Conservation (phyloP, 1,140 invertebrate species). For the Portunus trituberculatus region DNA sequence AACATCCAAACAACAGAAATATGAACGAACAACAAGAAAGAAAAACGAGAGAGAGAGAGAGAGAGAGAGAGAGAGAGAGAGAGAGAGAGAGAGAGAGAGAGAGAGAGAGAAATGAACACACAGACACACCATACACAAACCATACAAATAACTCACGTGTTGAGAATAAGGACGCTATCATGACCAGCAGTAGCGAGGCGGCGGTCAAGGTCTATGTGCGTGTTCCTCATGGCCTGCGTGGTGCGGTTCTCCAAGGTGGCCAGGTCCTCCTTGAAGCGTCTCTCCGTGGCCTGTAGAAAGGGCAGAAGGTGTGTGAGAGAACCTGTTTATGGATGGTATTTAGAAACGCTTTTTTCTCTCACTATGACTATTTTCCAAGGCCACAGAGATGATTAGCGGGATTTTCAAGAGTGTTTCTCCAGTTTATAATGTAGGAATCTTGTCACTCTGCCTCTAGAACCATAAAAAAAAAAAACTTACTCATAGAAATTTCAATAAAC, state of each 20-base stretch:
- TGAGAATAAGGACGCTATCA: conserved; percentile 61
- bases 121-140: neutral
- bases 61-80: too few species aligned
- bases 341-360: too few species aligned
- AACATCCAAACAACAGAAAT: neutral
- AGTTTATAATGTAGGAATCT: too few species aligned
- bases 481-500: too few species aligned
- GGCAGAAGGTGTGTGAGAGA: neutral
- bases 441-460: too few species aligned
- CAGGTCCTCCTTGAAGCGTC: conserved; percentile 69
- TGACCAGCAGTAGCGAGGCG: conserved; percentile 62
- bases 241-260: conserved; percentile 65
- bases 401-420: too few species aligned
- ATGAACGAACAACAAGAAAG: neutral
- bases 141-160: conserved; percentile 51
- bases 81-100: too few species aligned
- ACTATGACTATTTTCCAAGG: too few species aligned
- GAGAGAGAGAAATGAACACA: too few species aligned
- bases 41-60: neutral
- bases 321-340: too few species aligned
- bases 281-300: conserved; percentile 51
- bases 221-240: conserved; percentile 59
- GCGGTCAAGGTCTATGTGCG: conserved; percentile 59
- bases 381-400: too few species aligned
- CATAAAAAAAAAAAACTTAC: too few species aligned